Percentiles rank a stretch among this genome's conserved stretches.
These are phyloP conservation scores for Tridacna crocea DNA, from an alignment of 2,888 invertebrate species.

Conservation along the genomic window DNA sequence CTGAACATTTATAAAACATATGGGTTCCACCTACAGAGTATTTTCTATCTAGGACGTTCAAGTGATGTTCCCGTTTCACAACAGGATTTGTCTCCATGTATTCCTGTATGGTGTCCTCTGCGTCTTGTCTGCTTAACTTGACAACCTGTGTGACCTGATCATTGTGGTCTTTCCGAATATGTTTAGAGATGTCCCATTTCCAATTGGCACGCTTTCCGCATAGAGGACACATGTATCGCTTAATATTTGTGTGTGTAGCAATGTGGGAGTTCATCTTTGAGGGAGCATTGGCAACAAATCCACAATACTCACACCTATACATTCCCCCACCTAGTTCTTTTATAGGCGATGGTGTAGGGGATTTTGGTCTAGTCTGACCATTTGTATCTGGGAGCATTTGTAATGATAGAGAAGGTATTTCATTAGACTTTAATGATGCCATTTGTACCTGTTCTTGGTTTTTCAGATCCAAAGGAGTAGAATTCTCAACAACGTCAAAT, in stretches of 20 bases:
- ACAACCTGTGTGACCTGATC: slow-evolving; percentile 71
- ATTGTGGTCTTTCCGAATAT: slow-evolving; percentile 78
- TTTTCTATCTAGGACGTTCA: slow-evolving; percentile 55
- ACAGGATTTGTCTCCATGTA: slow-evolving; percentile 76
- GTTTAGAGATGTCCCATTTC: slow-evolving; percentile 83
- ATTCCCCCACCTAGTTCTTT: slow-evolving; percentile 61
- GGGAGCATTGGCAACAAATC: slow-evolving; percentile 75
- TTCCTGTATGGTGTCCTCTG: slow-evolving; percentile 77
- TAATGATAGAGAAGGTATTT: background rate
- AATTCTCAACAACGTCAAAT: background rate
- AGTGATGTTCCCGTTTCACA: slow-evolving; percentile 73
- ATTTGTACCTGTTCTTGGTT: background rate
- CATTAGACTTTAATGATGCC: background rate
- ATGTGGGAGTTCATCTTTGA: slow-evolving; percentile 81
- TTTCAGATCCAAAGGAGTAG: background rate
- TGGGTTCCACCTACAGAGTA: slow-evolving; percentile 15
- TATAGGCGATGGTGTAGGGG: slow-evolving; percentile 60
- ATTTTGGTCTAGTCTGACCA: slow-evolving; percentile 27
- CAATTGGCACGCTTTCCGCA: slow-evolving; percentile 83
- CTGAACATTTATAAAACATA: slow-evolving; percentile 92
- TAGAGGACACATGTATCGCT: slow-evolving; percentile 80
- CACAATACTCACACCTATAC: slow-evolving; percentile 72
- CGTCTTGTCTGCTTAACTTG: slow-evolving; percentile 77
- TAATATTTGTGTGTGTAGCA: slow-evolving; percentile 81
- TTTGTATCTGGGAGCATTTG: background rate